Evolutionary conservation across 2,888 invertebrate genomes (phyloP), one percentile per base, ranked within the genome.

Genomic region (Lacanobia wlatinum): DNA sequence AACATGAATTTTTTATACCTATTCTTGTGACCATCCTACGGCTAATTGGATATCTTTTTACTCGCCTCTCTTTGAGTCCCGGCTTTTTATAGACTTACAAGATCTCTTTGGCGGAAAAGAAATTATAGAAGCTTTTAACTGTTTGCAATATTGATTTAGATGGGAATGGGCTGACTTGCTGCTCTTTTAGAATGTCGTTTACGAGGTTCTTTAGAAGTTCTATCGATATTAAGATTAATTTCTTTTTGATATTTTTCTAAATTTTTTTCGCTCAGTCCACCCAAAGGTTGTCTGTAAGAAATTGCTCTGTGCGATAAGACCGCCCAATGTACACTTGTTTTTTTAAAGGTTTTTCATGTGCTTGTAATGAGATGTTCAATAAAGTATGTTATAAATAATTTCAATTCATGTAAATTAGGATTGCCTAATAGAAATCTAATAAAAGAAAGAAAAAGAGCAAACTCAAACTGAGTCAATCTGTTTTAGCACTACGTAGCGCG

Each of bases 31-130:
- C 78, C 67, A 73, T 82, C 71, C 63, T 65, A 70, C 73, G 77
- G 79, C 85, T 90, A 90, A 90, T 90, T 90, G 87, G 87, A 88
- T 87, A 83, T 84, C 82, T 86, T 82, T 88, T 84, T 80, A 59
- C 77, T 78, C 61, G 55, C 62, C 53, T 75, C 62, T 74, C 78
- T 84, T 80, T 78, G 73, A 80, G 64, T 53, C 68, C 14, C 50
- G 21, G 23, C 28, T 84, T 83, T 86, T 80, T 80, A 72, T 65
- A 79, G 66, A 69, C 53, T 80, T 73, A 68, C 68, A 75, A 84
- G 83, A 79, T 79, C 34, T 63, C 56, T 61, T 70, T 73, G 16
- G 55, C 56, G 1, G 55, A 38, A 46, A 65, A 68, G 53, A 61
- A 61, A 70, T 70, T 60, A 71, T 67, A 46, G 55, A 58, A 68